Conservation (phyloP, 2,113 vertebrate genomes). For the Candoia aspera region DNA sequence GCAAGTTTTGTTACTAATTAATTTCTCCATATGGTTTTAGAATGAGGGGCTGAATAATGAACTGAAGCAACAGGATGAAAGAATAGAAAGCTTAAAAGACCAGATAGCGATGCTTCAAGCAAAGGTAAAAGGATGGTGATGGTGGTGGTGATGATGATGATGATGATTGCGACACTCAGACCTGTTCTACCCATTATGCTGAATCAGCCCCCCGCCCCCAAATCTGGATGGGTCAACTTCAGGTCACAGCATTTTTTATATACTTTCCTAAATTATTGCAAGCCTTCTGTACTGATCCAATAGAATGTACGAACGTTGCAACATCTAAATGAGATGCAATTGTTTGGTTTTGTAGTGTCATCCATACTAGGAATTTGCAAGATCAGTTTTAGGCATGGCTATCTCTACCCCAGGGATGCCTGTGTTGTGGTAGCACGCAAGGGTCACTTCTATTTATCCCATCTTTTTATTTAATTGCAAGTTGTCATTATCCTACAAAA, state of each 20-base stretch:
- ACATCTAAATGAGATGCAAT: neutral
- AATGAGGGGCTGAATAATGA: constrained; percentile 67
- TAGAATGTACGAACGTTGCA: neutral
- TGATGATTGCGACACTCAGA: neutral
- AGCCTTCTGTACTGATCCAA: neutral
- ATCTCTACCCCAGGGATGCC: neutral
- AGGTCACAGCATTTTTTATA: neutral
- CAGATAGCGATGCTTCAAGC: constrained; percentile 63
- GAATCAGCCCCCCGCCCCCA: neutral
- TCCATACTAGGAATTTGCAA: neutral
- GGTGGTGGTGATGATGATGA: too few relatives aligned
- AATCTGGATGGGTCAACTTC: neutral
- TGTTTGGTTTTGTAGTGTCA: neutral
- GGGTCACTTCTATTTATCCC: neutral
- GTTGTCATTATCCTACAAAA: neutral
- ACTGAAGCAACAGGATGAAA: constrained; percentile 71
- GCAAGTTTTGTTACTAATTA: neutral
- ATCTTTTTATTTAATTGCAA: neutral
- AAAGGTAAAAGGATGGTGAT: constrained; percentile 60
- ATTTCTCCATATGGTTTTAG: constrained; percentile 54
- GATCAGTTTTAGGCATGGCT: neutral
- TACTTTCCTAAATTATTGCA: neutral
- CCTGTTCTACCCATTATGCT: neutral
- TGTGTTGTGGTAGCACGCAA: neutral
- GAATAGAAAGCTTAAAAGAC: constrained; percentile 68